These are phyloP conservation scores for Heterodera schachtii DNA, from an alignment of 1,140 invertebrate genomes.

Conservation along the genomic window DNA sequence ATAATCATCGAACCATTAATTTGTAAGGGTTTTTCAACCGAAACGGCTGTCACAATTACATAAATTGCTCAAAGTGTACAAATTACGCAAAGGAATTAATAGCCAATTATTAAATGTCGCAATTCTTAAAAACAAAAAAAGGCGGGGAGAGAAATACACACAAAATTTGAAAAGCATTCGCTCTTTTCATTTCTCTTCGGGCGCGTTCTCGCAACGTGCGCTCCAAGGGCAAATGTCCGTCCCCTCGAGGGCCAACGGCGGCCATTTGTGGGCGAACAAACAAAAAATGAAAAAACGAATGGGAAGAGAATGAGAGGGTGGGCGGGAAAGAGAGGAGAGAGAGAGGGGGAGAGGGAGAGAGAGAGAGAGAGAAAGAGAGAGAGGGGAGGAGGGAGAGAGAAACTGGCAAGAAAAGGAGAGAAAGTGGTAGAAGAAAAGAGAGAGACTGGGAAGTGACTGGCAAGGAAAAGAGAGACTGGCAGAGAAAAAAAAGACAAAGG, in stretches of 20 bases:
- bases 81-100: too few relatives aligned
- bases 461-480: not conserved
- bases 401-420: not conserved
- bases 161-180: constrained; percentile 1
- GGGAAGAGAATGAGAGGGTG: not conserved
- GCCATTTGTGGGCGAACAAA: not conserved
- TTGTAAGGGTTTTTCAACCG: too few relatives aligned
- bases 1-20: too few relatives aligned
- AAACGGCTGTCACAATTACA: too few relatives aligned
- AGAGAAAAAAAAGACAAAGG: not conserved
- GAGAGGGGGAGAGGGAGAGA: not conserved
- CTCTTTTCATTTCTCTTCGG: not conserved
- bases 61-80: too few relatives aligned
- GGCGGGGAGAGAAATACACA: not conserved
- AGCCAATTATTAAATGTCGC: too few relatives aligned
- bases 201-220: not conserved
- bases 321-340: not conserved
- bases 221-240: not conserved
- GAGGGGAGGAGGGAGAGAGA: not conserved
- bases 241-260: not conserved
- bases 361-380: not conserved
- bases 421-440: too few relatives aligned
- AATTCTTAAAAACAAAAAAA: too few relatives aligned
- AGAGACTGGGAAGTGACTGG: not conserved
- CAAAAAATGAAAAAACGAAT: not conserved